Evolutionary conservation across 2,797 vertebrate species (phyloP), one percentile per base, ranked within the genome.

Genomic region (Phrynocephalus forsythii): DNA sequence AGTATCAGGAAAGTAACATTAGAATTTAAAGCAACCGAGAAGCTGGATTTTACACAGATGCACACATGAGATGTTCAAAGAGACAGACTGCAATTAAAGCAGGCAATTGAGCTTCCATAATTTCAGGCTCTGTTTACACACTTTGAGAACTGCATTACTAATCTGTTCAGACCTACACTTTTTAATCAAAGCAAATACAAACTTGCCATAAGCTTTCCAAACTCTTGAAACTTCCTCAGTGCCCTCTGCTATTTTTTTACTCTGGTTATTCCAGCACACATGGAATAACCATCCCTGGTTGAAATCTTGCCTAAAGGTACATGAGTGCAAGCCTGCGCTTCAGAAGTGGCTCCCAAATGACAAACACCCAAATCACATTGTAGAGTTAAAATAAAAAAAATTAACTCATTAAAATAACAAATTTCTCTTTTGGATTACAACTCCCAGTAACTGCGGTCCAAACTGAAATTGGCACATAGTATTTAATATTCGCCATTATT

Each of bases 1-100:
- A 93, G 84, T 92, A 91, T 88, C 91, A 48, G 89, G 94, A 90
- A 92, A 24, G 80, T 86, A 87, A 91, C 87, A 92, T 91, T 83
- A 91, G 89, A 91, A 93, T 94, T 92, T 90, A 88, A 52, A 1
- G 89, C 90, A 92, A 93, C 60, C 50, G 24, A 87, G 82, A 93
- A 92, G 81, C 90, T 87, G 24, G 44, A 33, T 90, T 93, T 90
- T 92, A 92, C 94, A 93, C 26, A 28, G 44, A 79, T 13, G n/a
- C 24, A 79, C 1, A 11, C 52, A 66, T 84, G 93, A 94, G 86
- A 87, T 28, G n/a, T 87, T 93, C 90, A 56, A 92, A 91, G 1
- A 52, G 92, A 86, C 11, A 30, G 69, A 78, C 28, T 56, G n/a
- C 56, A 89, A 93, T 94, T 94, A 94, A 91, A 94, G 56, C 26